A percentile compares a stretch with the other conserved stretches of the same genome.
Conservation (phyloP, 2,888 invertebrate genomes). For the Cryptocheilus praepositus region DNA sequence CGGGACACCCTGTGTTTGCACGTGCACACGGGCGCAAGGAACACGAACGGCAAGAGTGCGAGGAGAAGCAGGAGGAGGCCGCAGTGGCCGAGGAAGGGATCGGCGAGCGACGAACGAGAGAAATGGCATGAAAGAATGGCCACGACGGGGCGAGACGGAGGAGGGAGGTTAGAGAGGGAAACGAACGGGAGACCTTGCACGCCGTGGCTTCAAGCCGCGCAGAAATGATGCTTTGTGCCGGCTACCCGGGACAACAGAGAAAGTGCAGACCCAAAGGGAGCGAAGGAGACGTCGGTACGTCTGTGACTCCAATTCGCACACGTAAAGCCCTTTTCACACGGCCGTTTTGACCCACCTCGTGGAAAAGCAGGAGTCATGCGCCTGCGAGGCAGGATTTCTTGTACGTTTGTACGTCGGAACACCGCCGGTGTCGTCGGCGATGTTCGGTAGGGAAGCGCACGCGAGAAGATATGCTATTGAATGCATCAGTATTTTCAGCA, state of each 20-base stretch:
- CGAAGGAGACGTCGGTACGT: constrained; percentile 46
- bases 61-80: no score
- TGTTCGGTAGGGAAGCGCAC: no score
- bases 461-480: no score
- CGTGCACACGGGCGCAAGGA: not conserved
- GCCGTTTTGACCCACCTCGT: not conserved
- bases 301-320: constrained; percentile 44
- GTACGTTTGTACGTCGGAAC: not conserved
- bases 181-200: constrained; percentile 55
- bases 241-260: constrained; percentile 6
- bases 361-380: no score
- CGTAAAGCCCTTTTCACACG: constrained; percentile 44
- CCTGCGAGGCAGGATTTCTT: no score
- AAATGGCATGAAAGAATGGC: not conserved
- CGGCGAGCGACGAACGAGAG: constrained; percentile 2
- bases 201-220: constrained; percentile 9
- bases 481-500: no score
- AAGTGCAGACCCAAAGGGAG: not conserved
- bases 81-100: not conserved
- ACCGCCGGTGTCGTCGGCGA: no score
- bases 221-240: constrained; percentile 13
- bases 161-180: not conserved
- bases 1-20: not conserved
- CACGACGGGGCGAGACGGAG: constrained; percentile 1
- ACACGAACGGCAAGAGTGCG: not conserved